These are phyloP conservation scores for Hestina assimilis DNA, from an alignment of 1,140 invertebrate species.

Conservation along the genomic window DNA sequence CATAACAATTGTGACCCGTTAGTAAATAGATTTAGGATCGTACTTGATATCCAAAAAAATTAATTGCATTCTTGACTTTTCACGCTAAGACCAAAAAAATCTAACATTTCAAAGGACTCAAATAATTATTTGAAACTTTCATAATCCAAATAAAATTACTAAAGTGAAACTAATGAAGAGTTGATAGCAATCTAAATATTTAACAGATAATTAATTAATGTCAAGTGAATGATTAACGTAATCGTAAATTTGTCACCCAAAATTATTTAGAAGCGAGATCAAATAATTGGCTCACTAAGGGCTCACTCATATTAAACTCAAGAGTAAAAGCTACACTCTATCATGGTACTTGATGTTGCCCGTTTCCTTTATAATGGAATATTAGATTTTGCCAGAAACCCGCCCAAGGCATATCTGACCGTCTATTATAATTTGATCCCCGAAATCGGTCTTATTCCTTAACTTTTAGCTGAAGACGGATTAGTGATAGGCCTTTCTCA, in stretches of 20 bases:
- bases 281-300: conserved; percentile 34
- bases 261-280: conserved; percentile 8
- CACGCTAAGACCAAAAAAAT: too few relatives aligned
- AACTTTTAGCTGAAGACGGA: conserved; percentile 6
- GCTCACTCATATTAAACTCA: conserved; percentile 28
- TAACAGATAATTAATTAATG: too few relatives aligned
- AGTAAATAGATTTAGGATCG: too few relatives aligned
- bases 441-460: conserved; percentile 24
- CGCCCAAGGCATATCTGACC: conserved; percentile 28
- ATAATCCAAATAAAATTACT: too few relatives aligned
- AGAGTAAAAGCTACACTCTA: conserved; percentile 40
- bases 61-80: too few relatives aligned
- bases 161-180: too few relatives aligned
- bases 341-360: conserved; percentile 48
- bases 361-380: conserved; percentile 59
- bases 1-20: too few relatives aligned
- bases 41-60: too few relatives aligned
- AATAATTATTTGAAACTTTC: too few relatives aligned
- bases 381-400: conserved; percentile 60
- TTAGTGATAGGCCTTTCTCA: conserved; percentile 4
- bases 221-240: too few relatives aligned
- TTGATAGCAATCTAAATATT: too few relatives aligned
- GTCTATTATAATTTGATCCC: conserved; percentile 46
- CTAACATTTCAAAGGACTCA: too few relatives aligned
- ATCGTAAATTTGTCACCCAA: background rate